Evolutionary conservation across 2,113 vertebrate species (phyloP), one percentile per base, ranked within the genome.

Genomic region (Nestor notabilis): DNA sequence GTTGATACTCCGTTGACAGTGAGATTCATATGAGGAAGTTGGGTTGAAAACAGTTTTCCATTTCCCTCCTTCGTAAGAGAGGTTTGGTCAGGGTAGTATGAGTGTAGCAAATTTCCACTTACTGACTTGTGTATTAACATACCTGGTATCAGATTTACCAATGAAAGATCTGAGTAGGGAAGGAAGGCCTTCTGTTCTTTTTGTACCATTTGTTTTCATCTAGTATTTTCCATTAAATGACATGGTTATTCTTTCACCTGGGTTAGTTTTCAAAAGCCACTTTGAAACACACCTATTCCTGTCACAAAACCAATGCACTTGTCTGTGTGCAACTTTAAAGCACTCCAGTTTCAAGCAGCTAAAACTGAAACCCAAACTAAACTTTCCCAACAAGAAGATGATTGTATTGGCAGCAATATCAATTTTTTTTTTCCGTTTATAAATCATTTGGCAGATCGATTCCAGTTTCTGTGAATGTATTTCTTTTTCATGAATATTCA

Each of bases 1-100:
- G 82, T n/a, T 95, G 88, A 92, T 94, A 12, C 49, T 31, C 43
- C 44, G 64, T 64, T 95, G 92, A 96, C 83, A 93, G 86, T 29
- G 64, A 87, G 24, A 41, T 27, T 87, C 37, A 4, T 20, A 31
- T 7, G 47, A 91, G 70, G 72, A 93, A 92, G 43, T 5, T 2
- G 11, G 61, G 82, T 43, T 83, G 72, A 64, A 88, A 90, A 90
- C 39, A 52, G 20, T 63, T 93, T 81, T 86, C 69, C 13, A 49
- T 65, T 81, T 90, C 79, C 35, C 33, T 84, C 20, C 69, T 92
- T 83, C 58, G 2, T 46, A 49, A 64, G 61, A 41, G 13, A 52
- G 44, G 35, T 33, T 79, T 90, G 64, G 35, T 78, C 27, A 41
- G 43, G 53, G 28, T 29, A 35, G 12, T 8, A 4, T 12, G n/a